Percentiles rank a stretch among this genome's conserved stretches.
Conservation (phyloP, 2,113 vertebrate genomes). For the Grammomys dolichurus region DNA sequence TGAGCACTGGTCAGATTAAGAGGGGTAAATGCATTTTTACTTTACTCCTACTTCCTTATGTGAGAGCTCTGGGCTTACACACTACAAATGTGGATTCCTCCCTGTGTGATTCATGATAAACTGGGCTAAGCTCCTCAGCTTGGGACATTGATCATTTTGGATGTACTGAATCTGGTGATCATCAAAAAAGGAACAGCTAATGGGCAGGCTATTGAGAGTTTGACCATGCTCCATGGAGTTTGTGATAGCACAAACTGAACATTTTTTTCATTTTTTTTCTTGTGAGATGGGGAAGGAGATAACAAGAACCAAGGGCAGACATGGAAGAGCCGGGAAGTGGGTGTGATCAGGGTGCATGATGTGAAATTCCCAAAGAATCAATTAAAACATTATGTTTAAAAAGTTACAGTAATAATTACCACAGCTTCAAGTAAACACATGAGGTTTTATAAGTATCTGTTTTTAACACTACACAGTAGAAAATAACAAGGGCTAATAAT, state of each 20-base stretch:
- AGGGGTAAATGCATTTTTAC: not conserved
- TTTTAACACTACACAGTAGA: constrained; percentile 35
- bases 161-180: not conserved
- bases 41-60: not conserved
- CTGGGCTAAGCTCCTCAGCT: not conserved
- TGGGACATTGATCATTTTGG: not conserved
- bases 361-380: too few relatives aligned
- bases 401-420: not conserved
- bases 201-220: too few relatives aligned
- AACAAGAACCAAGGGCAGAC: too few relatives aligned
- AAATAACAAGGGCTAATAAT: not conserved
- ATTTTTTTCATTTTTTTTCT: too few relatives aligned
- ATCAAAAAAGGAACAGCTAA: not conserved
- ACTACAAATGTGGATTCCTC: constrained; percentile 8
- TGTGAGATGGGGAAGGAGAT: too few relatives aligned
- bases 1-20: not conserved
- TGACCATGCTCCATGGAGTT: too few relatives aligned
- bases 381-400: too few relatives aligned
- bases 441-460: not conserved
- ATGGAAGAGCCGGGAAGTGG: too few relatives aligned
- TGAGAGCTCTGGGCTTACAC: constrained; percentile 5
- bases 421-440: not conserved
- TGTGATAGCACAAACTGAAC: too few relatives aligned
- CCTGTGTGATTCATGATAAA: not conserved
- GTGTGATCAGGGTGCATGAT: too few relatives aligned